Evolutionary conservation across 2,888 invertebrate species (phyloP).

Genomic region (Willowsia nigromaculata): DNA sequence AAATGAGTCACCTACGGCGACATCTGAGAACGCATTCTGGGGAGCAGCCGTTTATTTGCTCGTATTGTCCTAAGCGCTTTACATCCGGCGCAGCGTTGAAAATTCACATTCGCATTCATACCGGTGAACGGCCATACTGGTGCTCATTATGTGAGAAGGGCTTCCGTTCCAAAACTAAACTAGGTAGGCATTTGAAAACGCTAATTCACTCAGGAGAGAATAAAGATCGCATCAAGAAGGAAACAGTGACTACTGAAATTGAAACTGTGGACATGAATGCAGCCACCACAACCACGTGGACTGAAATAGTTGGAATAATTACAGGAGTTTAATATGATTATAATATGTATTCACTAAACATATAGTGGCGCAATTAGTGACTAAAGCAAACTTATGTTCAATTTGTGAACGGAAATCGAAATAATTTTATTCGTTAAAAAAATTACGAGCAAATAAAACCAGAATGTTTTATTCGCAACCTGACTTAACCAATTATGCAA

Average conservation of each 20-base stretch:
- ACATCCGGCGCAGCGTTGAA: constrained; percentile 71
- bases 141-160: constrained; percentile 71
- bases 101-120: constrained; percentile 70
- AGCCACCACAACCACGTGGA: constrained; percentile 47
- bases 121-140: constrained; percentile 71
- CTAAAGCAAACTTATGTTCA: too few relatives aligned
- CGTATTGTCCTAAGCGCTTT: constrained; percentile 69
- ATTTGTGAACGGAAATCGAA: too few relatives aligned
- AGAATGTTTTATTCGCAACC: too few relatives aligned
- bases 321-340: constrained; percentile 49
- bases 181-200: constrained; percentile 71
- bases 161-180: constrained; percentile 66
- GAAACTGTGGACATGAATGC: constrained; percentile 56
- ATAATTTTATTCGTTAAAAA: too few relatives aligned
- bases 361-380: too few relatives aligned
- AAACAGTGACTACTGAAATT: constrained; percentile 54
- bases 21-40: constrained; percentile 73
- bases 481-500: too few relatives aligned
- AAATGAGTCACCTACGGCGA: constrained; percentile 70
- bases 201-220: constrained; percentile 63
- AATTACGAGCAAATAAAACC: too few relatives aligned
- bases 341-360: neutral
- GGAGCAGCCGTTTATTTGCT: constrained; percentile 71
- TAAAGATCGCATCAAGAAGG: constrained; percentile 51
- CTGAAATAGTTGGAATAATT: constrained; percentile 67